These are phyloP conservation scores for Thalassarche chlororhynchos DNA, from an alignment of 2,113 vertebrate species.

Conservation along the genomic window DNA sequence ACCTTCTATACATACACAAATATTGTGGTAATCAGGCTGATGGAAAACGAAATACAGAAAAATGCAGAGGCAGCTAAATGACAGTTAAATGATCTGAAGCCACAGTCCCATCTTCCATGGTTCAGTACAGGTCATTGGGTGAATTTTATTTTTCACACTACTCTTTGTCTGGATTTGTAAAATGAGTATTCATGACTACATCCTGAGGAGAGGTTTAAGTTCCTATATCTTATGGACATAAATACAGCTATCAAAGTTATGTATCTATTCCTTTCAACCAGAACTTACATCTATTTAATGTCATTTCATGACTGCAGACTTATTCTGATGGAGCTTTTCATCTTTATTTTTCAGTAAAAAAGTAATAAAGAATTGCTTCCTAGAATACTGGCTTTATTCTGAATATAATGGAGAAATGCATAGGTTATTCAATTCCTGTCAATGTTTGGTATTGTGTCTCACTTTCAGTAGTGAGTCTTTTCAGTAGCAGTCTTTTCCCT, in stretches of 20 bases:
- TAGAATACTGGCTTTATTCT: neutral
- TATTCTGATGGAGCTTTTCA: neutral
- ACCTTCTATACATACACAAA: slow-evolving; percentile 1
- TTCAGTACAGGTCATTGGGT: slow-evolving; percentile 30
- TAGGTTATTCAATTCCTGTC: neutral
- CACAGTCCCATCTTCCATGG: slow-evolving; percentile 1
- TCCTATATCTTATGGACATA: neutral
- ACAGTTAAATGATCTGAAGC: slow-evolving; percentile 32
- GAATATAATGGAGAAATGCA: neutral
- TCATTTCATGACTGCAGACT: neutral
- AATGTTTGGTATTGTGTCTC: neutral
- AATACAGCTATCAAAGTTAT: neutral
- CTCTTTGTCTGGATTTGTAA: slow-evolving; percentile 11
- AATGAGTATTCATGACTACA: slow-evolving; percentile 22
- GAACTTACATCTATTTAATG: neutral
- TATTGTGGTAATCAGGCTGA: neutral
- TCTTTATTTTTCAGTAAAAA: neutral
- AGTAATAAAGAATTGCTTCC: neutral
- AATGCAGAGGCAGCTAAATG: slow-evolving; percentile 5
- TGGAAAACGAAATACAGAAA: slow-evolving; percentile 5
- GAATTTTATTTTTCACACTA: slow-evolving; percentile 17
- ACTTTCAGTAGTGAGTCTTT: neutral
- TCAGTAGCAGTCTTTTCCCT: neutral
- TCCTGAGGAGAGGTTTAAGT: neutral
- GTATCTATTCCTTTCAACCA: neutral